Conservation (phyloP, 2,797 vertebrate genomes). For the Benthosema pterotum region DNA sequence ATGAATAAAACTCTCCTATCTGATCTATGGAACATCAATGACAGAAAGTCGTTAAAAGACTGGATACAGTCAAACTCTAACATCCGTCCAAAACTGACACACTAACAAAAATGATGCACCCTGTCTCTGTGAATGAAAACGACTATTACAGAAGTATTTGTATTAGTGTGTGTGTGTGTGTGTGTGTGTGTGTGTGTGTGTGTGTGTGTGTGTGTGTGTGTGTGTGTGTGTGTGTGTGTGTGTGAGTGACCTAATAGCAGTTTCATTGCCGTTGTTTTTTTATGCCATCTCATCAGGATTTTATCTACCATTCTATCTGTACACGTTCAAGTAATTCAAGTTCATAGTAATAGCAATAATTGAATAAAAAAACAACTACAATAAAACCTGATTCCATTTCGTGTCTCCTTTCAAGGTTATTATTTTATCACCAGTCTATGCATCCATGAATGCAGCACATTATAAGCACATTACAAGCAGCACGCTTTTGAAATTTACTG, state of each 20-base stretch:
- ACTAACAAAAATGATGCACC: neutral
- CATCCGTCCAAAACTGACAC: neutral
- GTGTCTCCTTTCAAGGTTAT: neutral
- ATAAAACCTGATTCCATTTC: neutral
- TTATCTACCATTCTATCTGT: neutral
- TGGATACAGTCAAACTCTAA: slow-evolving; percentile 65
- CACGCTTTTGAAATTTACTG: too few species aligned
- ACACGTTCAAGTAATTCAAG: neutral
- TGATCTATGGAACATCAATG: slow-evolving; percentile 71
- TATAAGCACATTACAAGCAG: too few species aligned
- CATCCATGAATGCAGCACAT: too few species aligned
- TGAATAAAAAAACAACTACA: slow-evolving; percentile 3
- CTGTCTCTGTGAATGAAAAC: neutral
- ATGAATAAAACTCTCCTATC: slow-evolving; percentile 70
- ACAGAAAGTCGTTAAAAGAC: slow-evolving; percentile 66
- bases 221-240: neutral
- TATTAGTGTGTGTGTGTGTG: too few species aligned
- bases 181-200: too few species aligned
- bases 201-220: neutral
- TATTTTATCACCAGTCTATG: neutral
- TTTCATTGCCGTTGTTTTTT: slow-evolving; percentile 1
- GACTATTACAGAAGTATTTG: neutral
- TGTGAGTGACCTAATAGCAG: slow-evolving; percentile 8
- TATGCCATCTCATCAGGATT: slow-evolving; percentile 8
- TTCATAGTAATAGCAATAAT: slow-evolving; percentile 29